Evolutionary conservation across 2,888 invertebrate genomes (phyloP).

Genomic region (Muscina levida): DNA sequence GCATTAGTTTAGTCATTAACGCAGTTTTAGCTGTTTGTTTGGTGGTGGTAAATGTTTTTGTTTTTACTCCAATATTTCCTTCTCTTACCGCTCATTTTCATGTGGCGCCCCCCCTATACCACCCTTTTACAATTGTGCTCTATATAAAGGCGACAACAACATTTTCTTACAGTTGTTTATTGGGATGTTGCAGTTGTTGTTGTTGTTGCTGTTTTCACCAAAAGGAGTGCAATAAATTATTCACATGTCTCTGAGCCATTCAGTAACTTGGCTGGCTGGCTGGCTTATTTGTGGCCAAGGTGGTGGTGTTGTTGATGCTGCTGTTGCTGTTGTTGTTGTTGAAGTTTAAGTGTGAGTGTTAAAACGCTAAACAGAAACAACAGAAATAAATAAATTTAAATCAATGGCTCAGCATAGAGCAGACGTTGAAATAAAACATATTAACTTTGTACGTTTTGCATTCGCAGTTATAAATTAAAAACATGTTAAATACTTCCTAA

Average conservation of each 20-base stretch:
- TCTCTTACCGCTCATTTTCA: not conserved
- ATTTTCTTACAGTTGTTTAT: not conserved
- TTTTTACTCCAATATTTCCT: too few species aligned
- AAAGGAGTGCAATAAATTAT: conserved; percentile 62
- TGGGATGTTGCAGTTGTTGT: conserved; percentile 20
- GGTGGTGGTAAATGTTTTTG: too few species aligned
- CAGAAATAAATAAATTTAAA: conserved; percentile 57
- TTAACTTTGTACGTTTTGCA: conserved; percentile 7
- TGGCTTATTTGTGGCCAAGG: too few species aligned
- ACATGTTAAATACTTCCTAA: conserved; percentile 60
- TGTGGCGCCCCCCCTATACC: not conserved
- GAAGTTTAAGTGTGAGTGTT: conserved; percentile 43
- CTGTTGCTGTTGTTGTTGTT: not conserved
- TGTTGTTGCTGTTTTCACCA: not conserved
- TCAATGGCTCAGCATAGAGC: conserved; percentile 37
- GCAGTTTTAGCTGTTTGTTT: conserved; percentile 41
- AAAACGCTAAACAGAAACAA: conserved; percentile 38
- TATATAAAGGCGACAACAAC: conserved; percentile 23
- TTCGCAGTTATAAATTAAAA: conserved; percentile 51
- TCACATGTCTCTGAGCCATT: conserved; percentile 46
- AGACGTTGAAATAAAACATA: conserved; percentile 23
- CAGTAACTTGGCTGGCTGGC: not conserved
- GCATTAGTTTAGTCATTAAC: conserved; percentile 60
- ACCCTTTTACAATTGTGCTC: too few species aligned
- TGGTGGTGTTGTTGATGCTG: not conserved